Base-by-base conservation (phyloP, 1,140 invertebrate species). In the Monochamus saltuarius region DNA sequence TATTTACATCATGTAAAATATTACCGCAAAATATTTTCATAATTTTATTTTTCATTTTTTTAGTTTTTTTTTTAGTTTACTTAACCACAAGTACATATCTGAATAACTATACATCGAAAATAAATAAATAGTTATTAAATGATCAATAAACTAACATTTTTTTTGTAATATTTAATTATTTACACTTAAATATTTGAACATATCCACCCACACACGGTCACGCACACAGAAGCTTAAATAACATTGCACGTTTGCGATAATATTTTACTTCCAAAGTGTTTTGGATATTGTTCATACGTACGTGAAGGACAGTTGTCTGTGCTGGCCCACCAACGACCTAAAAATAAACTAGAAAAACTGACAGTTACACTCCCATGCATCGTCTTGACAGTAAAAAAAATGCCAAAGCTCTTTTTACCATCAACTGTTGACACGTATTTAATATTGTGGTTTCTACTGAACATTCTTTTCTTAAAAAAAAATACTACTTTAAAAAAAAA, bases 161-260 rank as follows among this genome's bases (percentile, higher is more conserved):
- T 54, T 54, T 16, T 14, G 11, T 19, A 7, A 19, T 22, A 14
- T 40, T 16, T 36, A 42, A 54, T 14, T 42, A 56, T 56, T 51
- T 51, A 51, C 49, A 51, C 13, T 9, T 14, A 47, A 60, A 36
- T 51, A 64, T 64, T 45, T 29, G 22, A 29, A 29, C 2, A 29
- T 29, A 29, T 19, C 43, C 35, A 57, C 17, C 37, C 53, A 61
- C 39, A 49, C 35, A 58, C 52, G 46, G 38, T 45, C 50, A 66
- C 52, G 22, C 49, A 52, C 43, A 54, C 22, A 46, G 19, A 45
- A 9, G 6, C n/a, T 13, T 13, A 37, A 29, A 49, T 55, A 51
- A 45, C 54, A 72, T 72, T 72, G 70, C 70, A 72, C 68, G 16
- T 66, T 56, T 70, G 70, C 70, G 68, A 70, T 72, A 72, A 72